Evolutionary conservation across 2,113 vertebrate genomes (phyloP).

Genomic region (Toxotes jaculatrix): DNA sequence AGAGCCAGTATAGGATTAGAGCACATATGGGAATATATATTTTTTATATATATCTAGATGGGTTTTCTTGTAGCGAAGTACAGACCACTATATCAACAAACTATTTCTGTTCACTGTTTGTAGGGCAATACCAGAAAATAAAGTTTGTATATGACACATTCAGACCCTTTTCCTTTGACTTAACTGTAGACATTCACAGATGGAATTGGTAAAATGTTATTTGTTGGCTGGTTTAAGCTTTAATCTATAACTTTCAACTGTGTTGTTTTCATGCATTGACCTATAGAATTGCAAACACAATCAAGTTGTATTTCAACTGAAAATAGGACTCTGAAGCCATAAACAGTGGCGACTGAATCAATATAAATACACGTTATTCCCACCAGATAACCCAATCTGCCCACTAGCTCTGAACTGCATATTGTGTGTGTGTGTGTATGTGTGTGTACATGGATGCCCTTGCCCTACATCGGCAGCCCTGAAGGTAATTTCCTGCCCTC

Average conservation of each 20-base stretch:
- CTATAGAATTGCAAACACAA: background rate
- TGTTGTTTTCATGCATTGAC: constrained; percentile 18
- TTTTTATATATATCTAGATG: background rate
- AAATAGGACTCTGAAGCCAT: constrained; percentile 34
- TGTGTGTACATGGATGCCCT: constrained; percentile 21
- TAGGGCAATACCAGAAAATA: background rate
- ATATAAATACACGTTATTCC: constrained; percentile 44
- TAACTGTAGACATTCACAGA: background rate
- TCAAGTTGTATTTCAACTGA: constrained; percentile 25
- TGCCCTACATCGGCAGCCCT: constrained; percentile 71
- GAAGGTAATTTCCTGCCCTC: constrained; percentile 68
- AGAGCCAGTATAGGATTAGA: constrained; percentile 5
- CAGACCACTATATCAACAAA: constrained; percentile 6
- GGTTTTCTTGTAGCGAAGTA: constrained; percentile 1
- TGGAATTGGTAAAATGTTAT: constrained; percentile 10
- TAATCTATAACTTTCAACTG: constrained; percentile 20
- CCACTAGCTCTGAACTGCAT: constrained; percentile 8
- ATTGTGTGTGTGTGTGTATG: constrained; percentile 3
- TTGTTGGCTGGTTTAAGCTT: constrained; percentile 1
- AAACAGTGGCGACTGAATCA: constrained; percentile 51
- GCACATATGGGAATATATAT: background rate
- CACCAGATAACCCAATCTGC: constrained; percentile 44
- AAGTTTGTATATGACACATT: background rate
- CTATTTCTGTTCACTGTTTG: constrained; percentile 20
- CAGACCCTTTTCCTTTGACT: constrained; percentile 16